A percentile compares a stretch with the other conserved stretches of the same genome.
Evolutionary conservation across 2,797 vertebrate genomes (phyloP).

Genomic region (Yasuhikotakia modesta): DNA sequence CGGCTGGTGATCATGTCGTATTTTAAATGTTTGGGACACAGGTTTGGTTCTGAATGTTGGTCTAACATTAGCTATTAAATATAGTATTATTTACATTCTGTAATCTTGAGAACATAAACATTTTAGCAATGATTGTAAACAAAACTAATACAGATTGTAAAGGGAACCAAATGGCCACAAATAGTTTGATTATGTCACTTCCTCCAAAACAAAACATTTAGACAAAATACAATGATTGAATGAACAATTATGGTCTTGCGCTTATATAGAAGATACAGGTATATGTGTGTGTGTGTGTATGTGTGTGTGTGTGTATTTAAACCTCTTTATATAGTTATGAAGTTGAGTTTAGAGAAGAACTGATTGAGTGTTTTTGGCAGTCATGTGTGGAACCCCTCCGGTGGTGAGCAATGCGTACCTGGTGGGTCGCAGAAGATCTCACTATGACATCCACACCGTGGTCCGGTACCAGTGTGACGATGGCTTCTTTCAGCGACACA

Average conservation of each 20-base stretch:
- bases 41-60: too few species aligned
- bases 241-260: too few species aligned
- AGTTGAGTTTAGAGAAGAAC: too few species aligned
- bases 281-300: too few species aligned
- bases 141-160: background rate
- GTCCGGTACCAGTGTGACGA: slow-evolving; percentile 91
- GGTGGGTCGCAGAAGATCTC: slow-evolving; percentile 84
- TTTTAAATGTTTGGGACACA: too few species aligned
- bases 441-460: slow-evolving; percentile 89
- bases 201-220: background rate
- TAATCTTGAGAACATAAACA: background rate
- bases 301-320: too few species aligned
- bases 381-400: slow-evolving; percentile 90
- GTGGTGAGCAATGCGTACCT: slow-evolving; percentile 84
- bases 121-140: too few species aligned
- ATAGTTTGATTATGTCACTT: background rate
- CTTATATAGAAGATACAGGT: too few species aligned
- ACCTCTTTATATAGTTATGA: too few species aligned
- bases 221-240: too few species aligned
- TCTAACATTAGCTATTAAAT: background rate
- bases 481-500: slow-evolving; percentile 89
- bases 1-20: too few species aligned
- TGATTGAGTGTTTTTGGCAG: slow-evolving; percentile 66
- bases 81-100: background rate
- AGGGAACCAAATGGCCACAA: background rate